phyloP scores from a whole-genome alignment of 2,888 invertebrate genomes.

The Netelia virgata region DNA sequence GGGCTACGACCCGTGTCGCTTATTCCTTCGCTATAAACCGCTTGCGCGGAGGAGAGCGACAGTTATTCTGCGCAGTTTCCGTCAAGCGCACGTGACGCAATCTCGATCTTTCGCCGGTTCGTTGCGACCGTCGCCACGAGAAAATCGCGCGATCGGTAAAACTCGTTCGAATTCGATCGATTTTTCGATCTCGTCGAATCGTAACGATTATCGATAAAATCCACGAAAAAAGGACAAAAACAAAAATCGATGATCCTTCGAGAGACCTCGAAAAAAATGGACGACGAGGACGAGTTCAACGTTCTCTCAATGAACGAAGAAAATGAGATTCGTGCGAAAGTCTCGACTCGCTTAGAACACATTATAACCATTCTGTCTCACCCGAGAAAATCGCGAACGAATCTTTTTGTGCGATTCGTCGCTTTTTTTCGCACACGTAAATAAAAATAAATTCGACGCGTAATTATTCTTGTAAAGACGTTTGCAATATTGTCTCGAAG shows the following conservation, averaged over 20 bases:
- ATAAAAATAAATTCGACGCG: conserved; percentile 3
- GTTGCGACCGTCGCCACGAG: conserved; percentile 10
- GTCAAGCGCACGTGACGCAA: conserved; percentile 75
- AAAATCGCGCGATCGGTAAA: background rate
- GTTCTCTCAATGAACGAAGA: conserved; percentile 30
- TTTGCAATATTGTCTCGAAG: conserved; percentile 20
- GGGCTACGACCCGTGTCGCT: conserved; percentile 77
- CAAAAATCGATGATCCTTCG: background rate
- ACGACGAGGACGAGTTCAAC: conserved; percentile 32
- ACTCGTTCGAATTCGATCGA: background rate
- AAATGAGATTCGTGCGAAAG: conserved; percentile 50
- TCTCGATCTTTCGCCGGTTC: conserved; percentile 73
- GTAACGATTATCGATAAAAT: background rate
- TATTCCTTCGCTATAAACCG: conserved; percentile 67
- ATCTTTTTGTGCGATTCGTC: conserved; percentile 32
- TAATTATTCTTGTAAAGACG: background rate
- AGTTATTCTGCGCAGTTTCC: conserved; percentile 77
- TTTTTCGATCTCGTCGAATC: background rate
- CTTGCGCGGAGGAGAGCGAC: conserved; percentile 76
- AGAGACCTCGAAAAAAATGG: background rate
- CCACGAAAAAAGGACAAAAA: background rate
- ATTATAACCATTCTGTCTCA: background rate
- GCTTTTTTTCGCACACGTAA: conserved; percentile 10
- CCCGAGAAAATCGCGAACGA: background rate
- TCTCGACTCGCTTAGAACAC: background rate